These are phyloP conservation scores for Geococcyx californianus DNA, from an alignment of 2,113 vertebrate genomes.

Conservation along the genomic window DNA sequence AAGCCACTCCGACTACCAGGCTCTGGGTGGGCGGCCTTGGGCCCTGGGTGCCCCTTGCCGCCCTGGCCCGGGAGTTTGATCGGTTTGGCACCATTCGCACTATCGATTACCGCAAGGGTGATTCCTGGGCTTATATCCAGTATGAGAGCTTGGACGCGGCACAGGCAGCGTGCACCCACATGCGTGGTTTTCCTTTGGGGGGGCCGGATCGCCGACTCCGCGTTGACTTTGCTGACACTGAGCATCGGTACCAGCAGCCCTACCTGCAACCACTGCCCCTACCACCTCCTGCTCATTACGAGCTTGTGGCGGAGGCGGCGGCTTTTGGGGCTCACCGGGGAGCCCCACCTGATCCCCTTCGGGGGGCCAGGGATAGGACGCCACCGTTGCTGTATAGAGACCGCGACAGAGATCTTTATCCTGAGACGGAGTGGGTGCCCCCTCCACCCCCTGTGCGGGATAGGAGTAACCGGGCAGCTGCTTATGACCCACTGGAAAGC, in stretches of 20 bases:
- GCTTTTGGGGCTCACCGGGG: constrained; percentile 89
- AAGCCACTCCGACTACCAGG: constrained; percentile 93
- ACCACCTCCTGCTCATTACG: constrained; percentile 84
- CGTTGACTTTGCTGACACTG: constrained; percentile 95
- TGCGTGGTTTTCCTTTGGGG: constrained; percentile 94
- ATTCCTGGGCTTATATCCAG: constrained; percentile 98
- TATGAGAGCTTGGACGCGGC: constrained; percentile 97
- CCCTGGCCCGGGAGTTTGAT: constrained; percentile 94
- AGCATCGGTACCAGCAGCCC: constrained; percentile 94
- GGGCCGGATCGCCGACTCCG: constrained; percentile 91
- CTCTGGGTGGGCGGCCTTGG: constrained; percentile 96
- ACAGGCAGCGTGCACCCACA: constrained; percentile 94
- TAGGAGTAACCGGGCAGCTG: constrained; percentile 77
- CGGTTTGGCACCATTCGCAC: constrained; percentile 97
- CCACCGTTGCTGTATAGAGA: constrained; percentile 91
- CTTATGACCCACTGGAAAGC: constrained; percentile 91
- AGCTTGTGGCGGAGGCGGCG: constrained; percentile 87
- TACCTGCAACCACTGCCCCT: constrained; percentile 92
- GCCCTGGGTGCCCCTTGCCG: constrained; percentile 93
- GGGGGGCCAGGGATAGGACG: constrained; percentile 91
- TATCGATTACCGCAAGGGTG: constrained; percentile 96
- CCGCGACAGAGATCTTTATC: constrained; percentile 91
- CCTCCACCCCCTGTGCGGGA: constrained; percentile 89
- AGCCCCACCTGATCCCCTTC: constrained; percentile 84
- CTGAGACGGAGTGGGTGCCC: constrained; percentile 88